phyloP scores from a whole-genome alignment of 2,888 invertebrate genomes.

The Dolichopus griseipennis region DNA sequence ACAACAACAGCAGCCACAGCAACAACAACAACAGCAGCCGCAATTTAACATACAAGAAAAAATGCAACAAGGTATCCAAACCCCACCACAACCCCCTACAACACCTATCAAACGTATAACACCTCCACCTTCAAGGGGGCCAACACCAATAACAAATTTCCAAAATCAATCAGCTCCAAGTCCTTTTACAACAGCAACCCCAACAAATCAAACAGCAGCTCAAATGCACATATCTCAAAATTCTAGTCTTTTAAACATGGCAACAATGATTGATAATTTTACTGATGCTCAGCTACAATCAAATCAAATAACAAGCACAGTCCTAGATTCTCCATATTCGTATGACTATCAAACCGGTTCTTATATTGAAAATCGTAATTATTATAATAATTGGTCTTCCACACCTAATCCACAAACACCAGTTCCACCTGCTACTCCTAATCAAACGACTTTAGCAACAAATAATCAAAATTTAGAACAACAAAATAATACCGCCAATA shows the following conservation, averaged over 20 bases:
- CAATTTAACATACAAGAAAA: background rate
- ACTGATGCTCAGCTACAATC: conserved; percentile 72
- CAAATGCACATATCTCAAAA: conserved; percentile 40
- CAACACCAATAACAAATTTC: conserved; percentile 47
- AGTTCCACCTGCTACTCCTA: background rate
- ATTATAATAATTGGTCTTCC: conserved; percentile 54
- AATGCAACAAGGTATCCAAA: background rate
- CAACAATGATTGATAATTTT: conserved; percentile 67
- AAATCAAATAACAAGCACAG: conserved; percentile 77
- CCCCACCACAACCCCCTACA: background rate
- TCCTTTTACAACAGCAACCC: conserved; percentile 42
- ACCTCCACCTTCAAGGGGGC: conserved; percentile 38
- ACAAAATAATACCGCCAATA: background rate
- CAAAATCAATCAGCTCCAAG: conserved; percentile 48
- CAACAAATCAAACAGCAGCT: conserved; percentile 20
- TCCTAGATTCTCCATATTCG: conserved; percentile 60
- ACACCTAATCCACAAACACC: conserved; percentile 46
- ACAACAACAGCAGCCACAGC: background rate
- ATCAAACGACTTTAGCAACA: background rate
- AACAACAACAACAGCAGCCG: conserved; percentile 4
- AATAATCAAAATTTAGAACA: background rate
- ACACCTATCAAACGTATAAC: conserved; percentile 30
- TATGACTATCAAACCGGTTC: conserved; percentile 52
- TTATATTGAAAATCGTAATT: conserved; percentile 55
- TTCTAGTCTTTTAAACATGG: conserved; percentile 60